phyloP scores from a whole-genome alignment of 2,888 invertebrate species.

The Plagodis pulveraria region DNA sequence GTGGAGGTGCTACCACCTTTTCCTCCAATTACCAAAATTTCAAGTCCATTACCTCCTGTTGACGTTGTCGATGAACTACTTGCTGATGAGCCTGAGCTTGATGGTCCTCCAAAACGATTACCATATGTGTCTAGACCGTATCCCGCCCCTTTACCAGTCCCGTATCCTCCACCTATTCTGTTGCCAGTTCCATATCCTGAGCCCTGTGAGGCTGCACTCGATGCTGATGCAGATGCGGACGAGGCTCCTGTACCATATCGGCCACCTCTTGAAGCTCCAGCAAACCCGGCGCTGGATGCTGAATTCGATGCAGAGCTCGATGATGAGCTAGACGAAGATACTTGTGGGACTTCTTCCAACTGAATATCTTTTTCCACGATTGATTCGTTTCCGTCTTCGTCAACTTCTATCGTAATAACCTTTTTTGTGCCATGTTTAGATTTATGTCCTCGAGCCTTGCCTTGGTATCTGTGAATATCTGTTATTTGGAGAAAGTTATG shows the following conservation, averaged over 20 bases:
- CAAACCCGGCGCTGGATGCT: constrained; percentile 16
- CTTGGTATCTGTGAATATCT: not conserved
- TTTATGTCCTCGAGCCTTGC: constrained; percentile 1
- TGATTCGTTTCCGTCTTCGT: constrained; percentile 52
- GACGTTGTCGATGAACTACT: too few relatives aligned
- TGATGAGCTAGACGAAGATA: constrained; percentile 8
- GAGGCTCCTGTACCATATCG: constrained; percentile 5
- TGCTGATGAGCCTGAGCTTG: not conserved
- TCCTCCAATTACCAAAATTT: not conserved
- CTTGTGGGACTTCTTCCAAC: constrained; percentile 42
- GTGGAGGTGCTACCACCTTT: not conserved
- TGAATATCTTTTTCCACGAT: constrained; percentile 62
- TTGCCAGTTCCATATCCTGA: not conserved
- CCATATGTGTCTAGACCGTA: not conserved
- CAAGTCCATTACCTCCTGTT: not conserved
- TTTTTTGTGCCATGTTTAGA: constrained; percentile 40
- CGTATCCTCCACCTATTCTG: not conserved
- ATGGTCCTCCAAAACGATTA: not conserved
- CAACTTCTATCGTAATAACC: constrained; percentile 48
- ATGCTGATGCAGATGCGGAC: constrained; percentile 8
- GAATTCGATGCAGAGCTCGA: constrained; percentile 16
- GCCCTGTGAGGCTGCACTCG: not conserved
- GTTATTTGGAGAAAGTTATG: not conserved
- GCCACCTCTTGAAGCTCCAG: constrained; percentile 15
- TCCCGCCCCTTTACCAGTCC: not conserved